Percentiles rank a stretch among this genome's conserved stretches.
phyloP scores from a whole-genome alignment of 2,113 vertebrate genomes.

The Sceloporus tristichus region DNA sequence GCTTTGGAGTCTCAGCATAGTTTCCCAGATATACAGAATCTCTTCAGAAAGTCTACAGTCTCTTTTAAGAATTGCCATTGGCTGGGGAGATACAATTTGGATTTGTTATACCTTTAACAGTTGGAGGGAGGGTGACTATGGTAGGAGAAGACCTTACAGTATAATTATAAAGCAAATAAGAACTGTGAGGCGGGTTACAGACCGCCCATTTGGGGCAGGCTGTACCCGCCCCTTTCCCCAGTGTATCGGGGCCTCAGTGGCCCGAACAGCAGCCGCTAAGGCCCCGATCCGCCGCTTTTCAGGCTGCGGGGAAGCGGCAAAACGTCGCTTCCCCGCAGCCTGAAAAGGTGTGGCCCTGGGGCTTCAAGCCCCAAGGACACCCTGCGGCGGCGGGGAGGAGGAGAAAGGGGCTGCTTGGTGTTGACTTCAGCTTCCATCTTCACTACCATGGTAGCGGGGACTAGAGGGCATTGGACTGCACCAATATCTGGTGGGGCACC shows the following conservation, averaged over 20 bases:
- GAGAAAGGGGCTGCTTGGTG: background rate
- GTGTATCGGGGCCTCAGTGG: no score
- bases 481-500: background rate
- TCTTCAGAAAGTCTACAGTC: background rate
- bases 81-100: background rate
- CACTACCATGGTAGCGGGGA: background rate
- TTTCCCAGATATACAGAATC: slow-evolving; percentile 1
- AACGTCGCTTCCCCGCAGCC: no score
- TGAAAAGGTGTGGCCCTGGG: no score
- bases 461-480: background rate
- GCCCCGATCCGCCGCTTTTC: no score
- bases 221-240: no score
- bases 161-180: background rate
- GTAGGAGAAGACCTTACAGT: background rate
- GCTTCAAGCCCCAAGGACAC: no score
- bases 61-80: background rate
- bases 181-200: background rate
- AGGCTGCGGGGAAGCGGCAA: no score
- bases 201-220: no score
- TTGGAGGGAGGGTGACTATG: background rate
- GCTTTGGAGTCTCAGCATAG: background rate
- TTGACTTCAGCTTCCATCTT: background rate
- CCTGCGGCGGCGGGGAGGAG: no score
- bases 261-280: no score
- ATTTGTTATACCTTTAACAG: slow-evolving; percentile 2